Conservation (phyloP, 2,888 invertebrate genomes). For the Octonoba sinensis region DNA sequence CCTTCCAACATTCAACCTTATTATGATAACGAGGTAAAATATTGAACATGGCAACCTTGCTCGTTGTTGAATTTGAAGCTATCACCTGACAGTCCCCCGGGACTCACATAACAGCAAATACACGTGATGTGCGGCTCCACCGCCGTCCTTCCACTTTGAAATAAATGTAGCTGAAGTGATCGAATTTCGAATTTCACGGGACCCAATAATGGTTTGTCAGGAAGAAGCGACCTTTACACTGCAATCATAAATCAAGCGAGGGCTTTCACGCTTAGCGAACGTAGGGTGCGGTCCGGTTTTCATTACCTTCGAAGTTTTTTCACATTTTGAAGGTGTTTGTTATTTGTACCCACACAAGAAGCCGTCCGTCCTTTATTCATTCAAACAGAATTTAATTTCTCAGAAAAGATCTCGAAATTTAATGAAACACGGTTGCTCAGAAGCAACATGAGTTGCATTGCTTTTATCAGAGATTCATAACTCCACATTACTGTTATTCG, state of each 20-base stretch:
- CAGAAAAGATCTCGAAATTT: no score
- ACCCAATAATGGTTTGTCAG: slow-evolving; percentile 18
- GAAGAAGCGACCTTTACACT: slow-evolving; percentile 1
- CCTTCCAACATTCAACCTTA: no score
- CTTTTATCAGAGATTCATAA: no score
- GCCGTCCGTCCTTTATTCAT: no score
- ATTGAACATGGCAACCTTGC: slow-evolving; percentile 22
- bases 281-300: not conserved
- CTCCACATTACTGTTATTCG: no score
- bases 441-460: no score
- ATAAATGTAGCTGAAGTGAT: slow-evolving; percentile 17
- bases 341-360: no score
- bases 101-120: not conserved
- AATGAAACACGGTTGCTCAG: no score
- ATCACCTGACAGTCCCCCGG: not conserved
- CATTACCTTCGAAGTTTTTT: not conserved
- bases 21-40: no score
- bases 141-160: not conserved
- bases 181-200: slow-evolving; percentile 33
- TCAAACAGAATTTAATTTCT: no score
- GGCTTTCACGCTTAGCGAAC: not conserved
- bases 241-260: not conserved
- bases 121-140: not conserved
- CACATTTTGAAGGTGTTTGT: not conserved
- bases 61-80: not conserved